phyloP scores from a whole-genome alignment of 2,113 vertebrate genomes.

The Leptobrachium leishanense region DNA sequence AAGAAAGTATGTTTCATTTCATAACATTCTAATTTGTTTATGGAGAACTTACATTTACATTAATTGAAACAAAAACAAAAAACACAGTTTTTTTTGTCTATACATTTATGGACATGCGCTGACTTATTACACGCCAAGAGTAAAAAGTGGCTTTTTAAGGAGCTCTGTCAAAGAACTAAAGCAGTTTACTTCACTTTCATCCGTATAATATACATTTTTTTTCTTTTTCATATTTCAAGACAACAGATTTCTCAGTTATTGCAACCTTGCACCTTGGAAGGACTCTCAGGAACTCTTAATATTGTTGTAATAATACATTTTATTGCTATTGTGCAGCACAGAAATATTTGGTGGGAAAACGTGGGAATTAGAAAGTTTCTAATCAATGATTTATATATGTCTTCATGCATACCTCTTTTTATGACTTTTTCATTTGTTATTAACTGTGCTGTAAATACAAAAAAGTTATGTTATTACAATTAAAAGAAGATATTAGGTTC shows the following conservation, averaged over 20 bases:
- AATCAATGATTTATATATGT: conserved; percentile 21
- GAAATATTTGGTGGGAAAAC: conserved; percentile 9
- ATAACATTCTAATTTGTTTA: too few species aligned
- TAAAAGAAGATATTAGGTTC: not conserved
- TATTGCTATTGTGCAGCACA: conserved; percentile 14
- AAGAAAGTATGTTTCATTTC: too few species aligned
- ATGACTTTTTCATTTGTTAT: conserved; percentile 7
- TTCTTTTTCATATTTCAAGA: conserved; percentile 2
- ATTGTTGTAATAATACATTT: conserved; percentile 13
- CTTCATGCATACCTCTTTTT: conserved; percentile 5
- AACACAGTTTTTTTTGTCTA: too few species aligned
- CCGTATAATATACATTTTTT: conserved; percentile 10
- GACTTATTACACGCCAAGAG: too few species aligned
- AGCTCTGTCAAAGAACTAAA: conserved; percentile 16
- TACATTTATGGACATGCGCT: too few species aligned
- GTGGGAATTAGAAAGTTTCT: conserved; percentile 15
- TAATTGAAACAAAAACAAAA: too few species aligned
- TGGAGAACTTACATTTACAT: too few species aligned
- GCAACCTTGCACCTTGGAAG: conserved; percentile 11
- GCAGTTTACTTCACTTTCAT: conserved; percentile 7
- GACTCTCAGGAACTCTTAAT: conserved; percentile 22
- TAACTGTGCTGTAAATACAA: conserved; percentile 1
- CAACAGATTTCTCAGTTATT: conserved; percentile 15
- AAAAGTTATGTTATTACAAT: not conserved
- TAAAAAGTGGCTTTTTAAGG: too few species aligned